phyloP scores from a whole-genome alignment of 2,888 invertebrate genomes.

The Cactoblastis cactorum region DNA sequence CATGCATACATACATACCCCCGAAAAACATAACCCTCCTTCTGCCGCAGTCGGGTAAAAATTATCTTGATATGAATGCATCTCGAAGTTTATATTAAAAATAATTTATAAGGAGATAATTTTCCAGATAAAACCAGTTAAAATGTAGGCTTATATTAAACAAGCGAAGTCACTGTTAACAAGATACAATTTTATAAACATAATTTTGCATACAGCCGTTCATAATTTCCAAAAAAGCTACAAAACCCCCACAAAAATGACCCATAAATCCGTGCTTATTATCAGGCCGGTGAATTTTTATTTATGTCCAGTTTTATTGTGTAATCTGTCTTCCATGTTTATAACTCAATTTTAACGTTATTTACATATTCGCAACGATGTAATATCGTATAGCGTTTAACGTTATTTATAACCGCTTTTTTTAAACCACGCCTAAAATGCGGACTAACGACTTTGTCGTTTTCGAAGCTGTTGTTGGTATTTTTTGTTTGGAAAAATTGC shows the following conservation, averaged over 20 bases:
- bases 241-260: slow-evolving; percentile 23
- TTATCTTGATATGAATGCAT: too few relatives aligned
- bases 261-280: slow-evolving; percentile 40
- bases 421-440: neutral
- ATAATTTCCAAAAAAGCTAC: slow-evolving; percentile 23
- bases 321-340: slow-evolving; percentile 30
- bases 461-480: neutral
- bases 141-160: too few relatives aligned
- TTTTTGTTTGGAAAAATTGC: neutral
- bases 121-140: too few relatives aligned
- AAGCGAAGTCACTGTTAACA: too few relatives aligned
- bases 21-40: too few relatives aligned
- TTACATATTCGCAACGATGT: slow-evolving; percentile 23
- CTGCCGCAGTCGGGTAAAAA: too few relatives aligned
- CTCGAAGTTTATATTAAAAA: too few relatives aligned
- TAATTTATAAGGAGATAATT: too few relatives aligned
- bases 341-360: slow-evolving; percentile 36
- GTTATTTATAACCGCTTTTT: slow-evolving; percentile 13
- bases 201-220: slow-evolving; percentile 28
- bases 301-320: slow-evolving; percentile 26
- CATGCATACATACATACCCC: too few relatives aligned
- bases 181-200: too few relatives aligned
- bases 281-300: slow-evolving; percentile 33
- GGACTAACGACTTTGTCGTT: neutral
- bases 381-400: slow-evolving; percentile 10